phyloP scores from a whole-genome alignment of 2,797 vertebrate species.

The Anabacerthia variegaticeps region DNA sequence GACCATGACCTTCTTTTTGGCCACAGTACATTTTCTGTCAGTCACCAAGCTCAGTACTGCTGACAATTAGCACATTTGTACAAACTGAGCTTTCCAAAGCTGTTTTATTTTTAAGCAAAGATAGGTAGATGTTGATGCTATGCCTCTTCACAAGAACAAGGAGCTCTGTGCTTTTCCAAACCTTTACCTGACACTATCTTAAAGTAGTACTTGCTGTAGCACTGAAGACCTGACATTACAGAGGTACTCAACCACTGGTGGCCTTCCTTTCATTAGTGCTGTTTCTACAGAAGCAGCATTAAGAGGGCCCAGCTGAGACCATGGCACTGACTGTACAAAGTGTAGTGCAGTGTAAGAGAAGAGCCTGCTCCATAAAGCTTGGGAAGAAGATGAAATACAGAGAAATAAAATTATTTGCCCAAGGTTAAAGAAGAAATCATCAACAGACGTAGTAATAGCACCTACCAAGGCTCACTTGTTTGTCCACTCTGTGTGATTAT shows the following conservation, averaged over 20 bases:
- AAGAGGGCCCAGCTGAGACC: neutral
- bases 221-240: neutral
- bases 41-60: neutral
- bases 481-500: neutral
- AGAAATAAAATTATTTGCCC: neutral
- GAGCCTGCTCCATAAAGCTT: neutral
- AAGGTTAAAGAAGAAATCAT: neutral
- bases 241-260: neutral
- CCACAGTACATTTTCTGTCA: neutral
- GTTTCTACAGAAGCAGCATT: neutral
- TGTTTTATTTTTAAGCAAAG: neutral
- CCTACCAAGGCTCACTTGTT: neutral
- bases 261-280: neutral
- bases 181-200: neutral
- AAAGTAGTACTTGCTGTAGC: neutral
- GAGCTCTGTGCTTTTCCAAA: neutral
- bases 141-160: neutral
- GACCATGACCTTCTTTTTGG: neutral
- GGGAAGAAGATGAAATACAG: neutral
- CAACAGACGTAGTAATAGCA: neutral
- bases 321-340: neutral
- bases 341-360: neutral
- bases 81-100: neutral
- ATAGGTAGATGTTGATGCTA: neutral
- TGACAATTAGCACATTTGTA: neutral